These are phyloP conservation scores for Oscheius sp. DNA, from an alignment of 2,888 invertebrate species.

Conservation along the genomic window DNA sequence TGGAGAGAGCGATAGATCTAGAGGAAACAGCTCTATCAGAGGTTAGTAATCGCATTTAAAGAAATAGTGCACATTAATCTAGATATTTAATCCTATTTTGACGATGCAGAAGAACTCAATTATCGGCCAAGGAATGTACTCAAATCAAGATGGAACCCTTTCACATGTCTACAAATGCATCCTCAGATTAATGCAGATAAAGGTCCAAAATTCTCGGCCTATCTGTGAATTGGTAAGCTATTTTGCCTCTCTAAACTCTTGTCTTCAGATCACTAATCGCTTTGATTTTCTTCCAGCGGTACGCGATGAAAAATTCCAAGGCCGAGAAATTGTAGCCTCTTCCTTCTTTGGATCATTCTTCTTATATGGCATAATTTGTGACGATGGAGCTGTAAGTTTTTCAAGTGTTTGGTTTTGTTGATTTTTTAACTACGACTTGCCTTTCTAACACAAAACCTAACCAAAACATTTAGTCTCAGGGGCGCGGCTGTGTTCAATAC, in stretches of 20 bases:
- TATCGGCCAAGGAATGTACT: slow-evolving; percentile 31
- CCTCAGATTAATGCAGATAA: slow-evolving; percentile 32
- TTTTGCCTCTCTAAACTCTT: not conserved
- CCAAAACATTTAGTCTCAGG: not conserved
- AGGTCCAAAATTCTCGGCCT: slow-evolving; percentile 29
- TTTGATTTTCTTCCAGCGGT: slow-evolving; percentile 34
- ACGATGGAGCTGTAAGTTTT: slow-evolving; percentile 79
- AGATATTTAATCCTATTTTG: slow-evolving; percentile 56
- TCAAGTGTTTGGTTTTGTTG: slow-evolving; percentile 20
- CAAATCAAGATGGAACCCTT: slow-evolving; percentile 27
- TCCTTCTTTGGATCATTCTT: slow-evolving; percentile 91
- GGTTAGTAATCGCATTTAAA: not conserved
- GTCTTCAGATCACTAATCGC: slow-evolving; percentile 14
- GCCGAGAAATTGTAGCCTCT: slow-evolving; percentile 85
- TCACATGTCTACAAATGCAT: slow-evolving; percentile 26
- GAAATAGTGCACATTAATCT: not conserved
- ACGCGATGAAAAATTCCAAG: slow-evolving; percentile 75
- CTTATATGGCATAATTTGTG: slow-evolving; percentile 88
- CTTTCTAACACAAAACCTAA: not conserved
- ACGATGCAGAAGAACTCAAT: slow-evolving; percentile 31
- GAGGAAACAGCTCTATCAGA: not conserved
- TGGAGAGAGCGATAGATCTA: not conserved
- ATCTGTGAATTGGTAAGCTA: slow-evolving; percentile 35
- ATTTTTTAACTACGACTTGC: not conserved
- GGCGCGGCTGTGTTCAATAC: not conserved